A percentile compares a stretch with the other conserved stretches of the same genome.
phyloP scores from a whole-genome alignment of 2,113 vertebrate species.

The Indicator maculatus region DNA sequence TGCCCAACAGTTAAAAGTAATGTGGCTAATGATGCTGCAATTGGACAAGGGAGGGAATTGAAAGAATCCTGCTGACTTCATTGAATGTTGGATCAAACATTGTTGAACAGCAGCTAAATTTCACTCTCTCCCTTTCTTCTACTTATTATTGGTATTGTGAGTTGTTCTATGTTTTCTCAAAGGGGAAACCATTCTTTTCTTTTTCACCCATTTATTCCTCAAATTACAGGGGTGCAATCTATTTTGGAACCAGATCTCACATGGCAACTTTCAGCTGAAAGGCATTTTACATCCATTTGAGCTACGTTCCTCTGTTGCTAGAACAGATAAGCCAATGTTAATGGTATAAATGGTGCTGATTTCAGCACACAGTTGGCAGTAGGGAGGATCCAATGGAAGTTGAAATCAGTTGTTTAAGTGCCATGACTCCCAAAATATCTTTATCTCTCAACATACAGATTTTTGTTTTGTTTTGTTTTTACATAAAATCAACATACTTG shows the following conservation, averaged over 20 bases:
- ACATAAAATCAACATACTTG: not conserved
- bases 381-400: not conserved
- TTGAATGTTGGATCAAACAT: constrained; percentile 10
- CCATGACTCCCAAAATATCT: not conserved
- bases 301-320: not conserved
- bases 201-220: not conserved
- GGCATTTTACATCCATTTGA: not conserved
- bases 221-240: not conserved
- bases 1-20: constrained; percentile 32
- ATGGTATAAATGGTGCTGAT: constrained; percentile 28
- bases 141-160: not conserved
- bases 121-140: not conserved
- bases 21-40: constrained; percentile 48
- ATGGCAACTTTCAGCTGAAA: constrained; percentile 6
- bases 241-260: constrained; percentile 10
- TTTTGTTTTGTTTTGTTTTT: not conserved
- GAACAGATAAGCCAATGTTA: constrained; percentile 49
- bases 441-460: not conserved
- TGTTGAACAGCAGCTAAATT: not conserved
- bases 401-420: not conserved
- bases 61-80: constrained; percentile 48
- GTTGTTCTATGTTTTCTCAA: not conserved
- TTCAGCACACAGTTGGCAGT: constrained; percentile 43
- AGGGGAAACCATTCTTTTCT: not conserved
- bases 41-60: not conserved